phyloP scores from a whole-genome alignment of 2,888 invertebrate species.

The Erynnis tages region DNA sequence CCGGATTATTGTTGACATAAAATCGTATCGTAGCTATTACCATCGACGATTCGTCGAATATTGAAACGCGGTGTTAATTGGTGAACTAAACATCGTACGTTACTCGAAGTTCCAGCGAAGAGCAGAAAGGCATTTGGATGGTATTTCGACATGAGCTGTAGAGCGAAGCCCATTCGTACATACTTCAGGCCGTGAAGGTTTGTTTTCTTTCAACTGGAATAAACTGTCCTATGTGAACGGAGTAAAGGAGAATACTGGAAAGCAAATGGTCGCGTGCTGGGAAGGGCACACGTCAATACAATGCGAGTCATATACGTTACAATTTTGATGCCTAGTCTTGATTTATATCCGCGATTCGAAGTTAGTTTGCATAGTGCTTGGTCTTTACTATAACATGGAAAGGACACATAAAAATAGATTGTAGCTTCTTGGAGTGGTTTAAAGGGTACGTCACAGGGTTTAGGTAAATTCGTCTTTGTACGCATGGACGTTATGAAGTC shows the following conservation, averaged over 20 bases:
- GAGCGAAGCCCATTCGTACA: neutral
- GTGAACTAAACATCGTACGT: neutral
- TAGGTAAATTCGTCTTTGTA: too few species aligned
- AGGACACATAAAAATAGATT: too few species aligned
- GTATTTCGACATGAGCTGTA: slow-evolving; percentile 4
- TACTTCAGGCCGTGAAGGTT: neutral
- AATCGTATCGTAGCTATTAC: too few species aligned
- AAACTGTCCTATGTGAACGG: slow-evolving; percentile 1
- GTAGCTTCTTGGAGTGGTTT: too few species aligned
- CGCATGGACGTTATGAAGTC: too few species aligned
- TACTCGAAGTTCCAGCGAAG: neutral
- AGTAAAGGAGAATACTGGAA: neutral
- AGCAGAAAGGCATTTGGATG: neutral
- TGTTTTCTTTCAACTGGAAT: slow-evolving; percentile 4
- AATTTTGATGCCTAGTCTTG: slow-evolving; percentile 22
- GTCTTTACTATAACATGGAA: too few species aligned
- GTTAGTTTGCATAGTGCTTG: neutral
- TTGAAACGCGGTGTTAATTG: too few species aligned
- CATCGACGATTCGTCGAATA: too few species aligned
- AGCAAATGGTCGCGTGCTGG: slow-evolving; percentile 12
- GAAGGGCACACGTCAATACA: slow-evolving; percentile 16
- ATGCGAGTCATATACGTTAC: slow-evolving; percentile 27
- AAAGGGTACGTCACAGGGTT: too few species aligned
- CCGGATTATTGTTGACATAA: too few species aligned
- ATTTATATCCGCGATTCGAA: slow-evolving; percentile 28